Conservation (phyloP, 1,140 invertebrate genomes). For the Liolophura sinensis region DNA sequence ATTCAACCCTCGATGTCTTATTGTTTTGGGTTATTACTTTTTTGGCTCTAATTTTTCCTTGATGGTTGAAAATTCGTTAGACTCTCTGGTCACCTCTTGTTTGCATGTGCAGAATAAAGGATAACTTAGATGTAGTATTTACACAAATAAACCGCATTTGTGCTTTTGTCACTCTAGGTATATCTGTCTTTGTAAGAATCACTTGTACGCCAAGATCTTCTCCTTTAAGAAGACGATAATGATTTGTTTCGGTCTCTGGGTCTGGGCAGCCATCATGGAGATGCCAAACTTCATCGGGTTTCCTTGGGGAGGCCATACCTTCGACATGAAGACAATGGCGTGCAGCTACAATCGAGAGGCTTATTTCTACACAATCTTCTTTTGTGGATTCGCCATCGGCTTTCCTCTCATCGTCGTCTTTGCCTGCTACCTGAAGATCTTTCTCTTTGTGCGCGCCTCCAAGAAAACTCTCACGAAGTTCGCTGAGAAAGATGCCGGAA, state of each 20-base stretch:
- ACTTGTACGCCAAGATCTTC: slow-evolving; percentile 23
- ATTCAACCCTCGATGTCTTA: too few species aligned
- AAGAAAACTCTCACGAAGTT: slow-evolving; percentile 2
- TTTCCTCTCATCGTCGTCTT: slow-evolving; percentile 22
- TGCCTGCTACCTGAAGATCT: slow-evolving; percentile 28
- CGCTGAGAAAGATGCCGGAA: slow-evolving; percentile 1
- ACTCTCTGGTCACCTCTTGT: too few species aligned
- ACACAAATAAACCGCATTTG: too few species aligned
- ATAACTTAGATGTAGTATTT: too few species aligned
- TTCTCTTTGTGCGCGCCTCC: slow-evolving; percentile 12
- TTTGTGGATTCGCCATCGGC: slow-evolving; percentile 16
- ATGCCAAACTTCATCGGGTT: slow-evolving; percentile 21
- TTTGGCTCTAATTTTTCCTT: too few species aligned
- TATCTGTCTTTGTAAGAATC: slow-evolving; percentile 31
- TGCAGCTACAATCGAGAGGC: slow-evolving; percentile 25
- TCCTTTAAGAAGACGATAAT: slow-evolving; percentile 15
- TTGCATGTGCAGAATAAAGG: too few species aligned
- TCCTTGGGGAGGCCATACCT: slow-evolving; percentile 29
- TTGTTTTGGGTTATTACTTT: too few species aligned
- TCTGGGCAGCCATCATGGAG: slow-evolving; percentile 11
- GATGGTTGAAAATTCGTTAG: too few species aligned
- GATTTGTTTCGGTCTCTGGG: slow-evolving; percentile 18
- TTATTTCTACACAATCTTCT: slow-evolving; percentile 29
- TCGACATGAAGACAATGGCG: slow-evolving; percentile 26
- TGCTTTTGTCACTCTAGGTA: slow-evolving; percentile 15